Evolutionary conservation across 2,113 vertebrate species (phyloP).

Genomic region (Thunnus maccoyii): DNA sequence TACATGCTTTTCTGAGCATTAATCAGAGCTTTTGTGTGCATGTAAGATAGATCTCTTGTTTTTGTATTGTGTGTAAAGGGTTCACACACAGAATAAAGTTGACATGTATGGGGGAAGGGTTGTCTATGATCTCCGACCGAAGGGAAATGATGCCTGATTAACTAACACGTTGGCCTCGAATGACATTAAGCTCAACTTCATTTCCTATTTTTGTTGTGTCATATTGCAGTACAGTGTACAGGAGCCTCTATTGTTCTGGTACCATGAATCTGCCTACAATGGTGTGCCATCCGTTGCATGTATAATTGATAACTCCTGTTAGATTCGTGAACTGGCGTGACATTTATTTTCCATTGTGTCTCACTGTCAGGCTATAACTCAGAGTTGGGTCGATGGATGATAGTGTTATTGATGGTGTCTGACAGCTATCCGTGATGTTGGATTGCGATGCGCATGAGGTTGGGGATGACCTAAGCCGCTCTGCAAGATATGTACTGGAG

Average conservation of each 20-base stretch:
- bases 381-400: slow-evolving; percentile 1
- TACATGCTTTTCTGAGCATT: too few relatives aligned
- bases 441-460: slow-evolving; percentile 9
- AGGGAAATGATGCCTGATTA: background rate
- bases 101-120: slow-evolving; percentile 3
- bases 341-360: slow-evolving; percentile 34
- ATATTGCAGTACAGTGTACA: background rate
- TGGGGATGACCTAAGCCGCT: too few relatives aligned
- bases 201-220: background rate
- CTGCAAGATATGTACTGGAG: background rate
- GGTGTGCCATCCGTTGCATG: background rate
- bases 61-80: background rate
- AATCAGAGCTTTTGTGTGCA: background rate
- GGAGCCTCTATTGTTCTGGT: background rate
- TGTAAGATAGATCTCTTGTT: background rate
- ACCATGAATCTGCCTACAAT: background rate
- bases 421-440: background rate
- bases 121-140: background rate
- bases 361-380: background rate
- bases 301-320: too few relatives aligned
- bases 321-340: slow-evolving; percentile 15
- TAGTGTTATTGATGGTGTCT: background rate
- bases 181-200: background rate
- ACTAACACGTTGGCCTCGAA: background rate
- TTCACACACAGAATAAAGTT: background rate